Percentiles rank a stretch among this genome's conserved stretches.
These are phyloP conservation scores for Gracilinanus agilis DNA, from an alignment of 2,113 vertebrate species.

Conservation along the genomic window DNA sequence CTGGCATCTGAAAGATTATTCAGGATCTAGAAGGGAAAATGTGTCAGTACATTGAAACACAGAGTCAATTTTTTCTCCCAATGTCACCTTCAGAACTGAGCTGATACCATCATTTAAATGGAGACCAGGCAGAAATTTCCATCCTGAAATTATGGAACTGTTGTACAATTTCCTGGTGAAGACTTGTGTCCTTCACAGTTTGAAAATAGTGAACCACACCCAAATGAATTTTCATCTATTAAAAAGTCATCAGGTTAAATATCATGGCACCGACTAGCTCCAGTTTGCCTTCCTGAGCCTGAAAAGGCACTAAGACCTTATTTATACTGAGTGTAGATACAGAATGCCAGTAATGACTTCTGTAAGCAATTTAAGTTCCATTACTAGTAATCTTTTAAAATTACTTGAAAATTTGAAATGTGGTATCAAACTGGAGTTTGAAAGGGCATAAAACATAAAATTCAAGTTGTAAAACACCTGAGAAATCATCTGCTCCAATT, in stretches of 20 bases:
- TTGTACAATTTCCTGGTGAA: neutral
- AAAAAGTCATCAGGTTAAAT: neutral
- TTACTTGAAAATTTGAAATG: neutral
- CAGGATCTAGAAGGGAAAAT: neutral
- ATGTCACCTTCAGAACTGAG: neutral
- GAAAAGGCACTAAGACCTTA: neutral
- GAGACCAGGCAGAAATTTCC: neutral
- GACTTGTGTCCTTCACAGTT: neutral
- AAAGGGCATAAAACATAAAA: neutral
- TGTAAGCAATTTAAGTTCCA: neutral
- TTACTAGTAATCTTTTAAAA: slow-evolving; percentile 1
- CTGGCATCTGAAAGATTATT: neutral
- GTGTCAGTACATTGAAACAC: neutral
- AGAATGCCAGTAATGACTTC: neutral
- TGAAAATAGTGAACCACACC: neutral
- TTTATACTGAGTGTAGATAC: neutral
- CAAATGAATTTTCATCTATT: neutral
- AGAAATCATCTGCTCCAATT: neutral
- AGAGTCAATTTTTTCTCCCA: neutral
- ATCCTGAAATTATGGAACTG: neutral
- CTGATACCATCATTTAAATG: neutral
- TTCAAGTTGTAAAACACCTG: neutral
- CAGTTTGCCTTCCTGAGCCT: neutral
- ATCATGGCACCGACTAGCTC: neutral
- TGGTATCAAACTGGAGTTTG: neutral